phyloP scores from a whole-genome alignment of 2,888 invertebrate genomes.

The Conus canariensis region DNA sequence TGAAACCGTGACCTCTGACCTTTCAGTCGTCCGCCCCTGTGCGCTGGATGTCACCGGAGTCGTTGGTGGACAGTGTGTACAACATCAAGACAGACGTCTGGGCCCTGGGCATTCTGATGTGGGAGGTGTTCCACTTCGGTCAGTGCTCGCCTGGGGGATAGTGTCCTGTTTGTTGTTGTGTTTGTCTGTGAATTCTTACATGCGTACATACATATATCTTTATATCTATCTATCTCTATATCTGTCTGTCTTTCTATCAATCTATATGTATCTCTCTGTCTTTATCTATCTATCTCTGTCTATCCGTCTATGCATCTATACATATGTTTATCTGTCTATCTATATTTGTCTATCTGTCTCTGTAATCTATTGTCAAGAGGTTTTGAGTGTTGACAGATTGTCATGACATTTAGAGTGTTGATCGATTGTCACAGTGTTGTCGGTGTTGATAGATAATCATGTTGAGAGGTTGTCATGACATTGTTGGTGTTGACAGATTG shows the following conservation, averaged over 20 bases:
- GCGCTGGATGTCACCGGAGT: constrained; percentile 98
- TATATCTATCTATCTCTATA: neutral
- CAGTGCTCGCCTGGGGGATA: constrained; percentile 52
- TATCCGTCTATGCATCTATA: neutral
- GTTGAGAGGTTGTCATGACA: too few relatives aligned
- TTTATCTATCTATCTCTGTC: neutral
- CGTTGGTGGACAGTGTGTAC: constrained; percentile 94
- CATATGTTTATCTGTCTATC: neutral
- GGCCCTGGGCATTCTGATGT: constrained; percentile 96
- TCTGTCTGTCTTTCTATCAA: neutral
- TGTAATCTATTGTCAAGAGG: too few relatives aligned
- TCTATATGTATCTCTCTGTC: neutral
- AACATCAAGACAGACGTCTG: constrained; percentile 96
- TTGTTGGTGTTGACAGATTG: too few relatives aligned
- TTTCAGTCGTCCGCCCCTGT: constrained; percentile 81
- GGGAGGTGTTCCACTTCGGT: constrained; percentile 95
- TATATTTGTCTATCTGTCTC: neutral
- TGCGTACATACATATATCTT: neutral
- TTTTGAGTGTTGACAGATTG: too few relatives aligned
- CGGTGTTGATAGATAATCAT: too few relatives aligned
- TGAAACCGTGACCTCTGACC: too few relatives aligned
- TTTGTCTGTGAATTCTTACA: neutral
- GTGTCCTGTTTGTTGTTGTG: neutral
- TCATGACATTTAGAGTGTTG: too few relatives aligned
- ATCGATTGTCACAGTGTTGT: too few relatives aligned